Conservation (phyloP, 2,113 vertebrate species). For the Stigmatopora argus region DNA sequence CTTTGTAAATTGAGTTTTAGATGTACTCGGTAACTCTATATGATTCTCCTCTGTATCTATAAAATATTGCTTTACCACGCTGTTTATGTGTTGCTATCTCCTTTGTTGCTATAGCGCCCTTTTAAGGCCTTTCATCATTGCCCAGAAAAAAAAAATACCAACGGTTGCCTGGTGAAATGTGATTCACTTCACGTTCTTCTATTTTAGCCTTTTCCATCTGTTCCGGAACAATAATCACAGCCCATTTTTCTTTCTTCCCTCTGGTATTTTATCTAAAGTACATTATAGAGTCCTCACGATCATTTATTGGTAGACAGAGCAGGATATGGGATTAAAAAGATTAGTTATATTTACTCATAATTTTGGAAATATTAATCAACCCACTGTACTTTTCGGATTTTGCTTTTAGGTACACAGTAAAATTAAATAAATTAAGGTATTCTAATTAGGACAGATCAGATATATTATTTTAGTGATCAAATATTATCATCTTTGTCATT, state of each 20-base stretch:
- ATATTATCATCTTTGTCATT: constrained; percentile 6
- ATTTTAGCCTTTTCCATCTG: constrained; percentile 82
- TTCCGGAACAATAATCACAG: constrained; percentile 86
- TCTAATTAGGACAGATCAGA: background rate
- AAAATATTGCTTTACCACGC: constrained; percentile 9
- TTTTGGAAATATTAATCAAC: constrained; percentile 28
- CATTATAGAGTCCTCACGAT: constrained; percentile 49
- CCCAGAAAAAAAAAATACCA: constrained; percentile 69
- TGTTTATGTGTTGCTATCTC: constrained; percentile 36
- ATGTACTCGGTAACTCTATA: background rate
- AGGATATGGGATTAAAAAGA: constrained; percentile 28
- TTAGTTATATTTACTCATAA: constrained; percentile 21
- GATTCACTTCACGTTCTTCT: constrained; percentile 83
- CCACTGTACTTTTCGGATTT: background rate
- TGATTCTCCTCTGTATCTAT: background rate
- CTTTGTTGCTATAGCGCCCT: constrained; percentile 32
- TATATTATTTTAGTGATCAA: constrained; percentile 4
- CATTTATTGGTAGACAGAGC: constrained; percentile 52
- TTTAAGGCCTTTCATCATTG: constrained; percentile 57
- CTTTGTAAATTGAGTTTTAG: constrained; percentile 3
- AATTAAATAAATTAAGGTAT: background rate
- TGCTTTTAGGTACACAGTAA: background rate
- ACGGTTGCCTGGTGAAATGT: constrained; percentile 68
- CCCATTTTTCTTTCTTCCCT: constrained; percentile 84
- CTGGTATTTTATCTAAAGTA: constrained; percentile 80